Percentiles rank a stretch among this genome's conserved stretches.
Evolutionary conservation across 2,797 vertebrate species (phyloP).

Genomic region (Gobio occitaniae): DNA sequence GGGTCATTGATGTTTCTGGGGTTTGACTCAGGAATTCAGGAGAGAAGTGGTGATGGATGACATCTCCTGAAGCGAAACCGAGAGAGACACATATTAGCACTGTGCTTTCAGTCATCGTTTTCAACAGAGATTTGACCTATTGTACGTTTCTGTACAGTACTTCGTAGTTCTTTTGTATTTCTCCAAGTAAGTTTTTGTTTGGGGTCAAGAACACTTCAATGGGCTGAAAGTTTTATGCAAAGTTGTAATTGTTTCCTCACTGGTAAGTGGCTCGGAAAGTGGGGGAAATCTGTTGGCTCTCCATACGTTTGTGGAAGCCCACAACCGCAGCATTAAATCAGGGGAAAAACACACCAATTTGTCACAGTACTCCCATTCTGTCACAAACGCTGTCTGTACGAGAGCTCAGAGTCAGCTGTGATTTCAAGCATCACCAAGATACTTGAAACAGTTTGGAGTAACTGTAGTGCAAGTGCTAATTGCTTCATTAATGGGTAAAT

Average conservation of each 20-base stretch:
- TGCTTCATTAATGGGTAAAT: not conserved
- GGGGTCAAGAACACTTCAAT: not conserved
- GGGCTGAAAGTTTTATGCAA: not conserved
- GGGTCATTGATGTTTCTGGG: constrained; percentile 1
- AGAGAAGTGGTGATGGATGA: constrained; percentile 14
- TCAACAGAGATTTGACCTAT: constrained; percentile 3
- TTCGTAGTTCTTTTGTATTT: not conserved
- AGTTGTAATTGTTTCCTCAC: not conserved
- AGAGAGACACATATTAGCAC: not conserved
- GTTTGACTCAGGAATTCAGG: not conserved
- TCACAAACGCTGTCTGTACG: constrained; percentile 22
- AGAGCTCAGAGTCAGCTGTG: constrained; percentile 34
- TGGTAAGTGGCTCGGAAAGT: not conserved
- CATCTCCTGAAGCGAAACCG: not conserved
- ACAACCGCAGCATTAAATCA: constrained; percentile 13
- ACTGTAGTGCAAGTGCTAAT: not conserved
- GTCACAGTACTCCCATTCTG: constrained; percentile 43
- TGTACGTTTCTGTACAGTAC: not conserved
- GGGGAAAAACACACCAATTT: not conserved
- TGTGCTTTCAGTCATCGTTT: not conserved
- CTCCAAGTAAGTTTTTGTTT: not conserved
- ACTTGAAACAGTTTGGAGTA: constrained; percentile 2
- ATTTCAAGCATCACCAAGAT: constrained; percentile 28
- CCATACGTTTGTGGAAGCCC: not conserved
- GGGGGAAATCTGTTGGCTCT: not conserved